Conservation (phyloP, 2,888 invertebrate species). For the Eumerus sabulonum region DNA sequence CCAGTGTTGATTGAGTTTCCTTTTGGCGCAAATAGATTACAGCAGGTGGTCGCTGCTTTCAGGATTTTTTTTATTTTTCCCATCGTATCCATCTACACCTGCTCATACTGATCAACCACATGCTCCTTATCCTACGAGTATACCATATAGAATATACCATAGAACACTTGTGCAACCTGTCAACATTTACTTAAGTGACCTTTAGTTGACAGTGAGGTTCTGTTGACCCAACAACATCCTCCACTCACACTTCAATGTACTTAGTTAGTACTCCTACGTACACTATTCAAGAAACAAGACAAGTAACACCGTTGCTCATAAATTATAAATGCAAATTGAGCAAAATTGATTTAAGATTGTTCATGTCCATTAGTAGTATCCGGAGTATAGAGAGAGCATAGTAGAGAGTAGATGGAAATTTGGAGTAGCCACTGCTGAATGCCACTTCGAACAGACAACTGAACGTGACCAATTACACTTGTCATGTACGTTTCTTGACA, state of each 20-base stretch:
- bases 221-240: constrained; percentile 38
- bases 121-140: no score
- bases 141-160: background rate
- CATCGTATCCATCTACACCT: constrained; percentile 36
- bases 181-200: constrained; percentile 43
- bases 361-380: constrained; percentile 50
- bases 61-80: constrained; percentile 31
- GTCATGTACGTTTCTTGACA: constrained; percentile 63
- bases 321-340: constrained; percentile 64
- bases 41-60: constrained; percentile 42
- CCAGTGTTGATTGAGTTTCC: constrained; percentile 41
- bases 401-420: constrained; percentile 22
- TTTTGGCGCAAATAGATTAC: constrained; percentile 30
- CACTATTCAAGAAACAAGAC: no score
- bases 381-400: constrained; percentile 3
- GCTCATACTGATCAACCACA: background rate
- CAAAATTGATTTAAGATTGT: constrained; percentile 64
- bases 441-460: constrained; percentile 53
- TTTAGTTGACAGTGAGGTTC: background rate
- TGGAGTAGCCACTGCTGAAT: constrained; percentile 44
- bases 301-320: constrained; percentile 38
- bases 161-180: constrained; percentile 19
- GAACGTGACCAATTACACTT: constrained; percentile 64
- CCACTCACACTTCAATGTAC: constrained; percentile 26
- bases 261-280: background rate